Evolutionary conservation across 2,888 invertebrate species (phyloP).

Genomic region (Apotomis betuletana): DNA sequence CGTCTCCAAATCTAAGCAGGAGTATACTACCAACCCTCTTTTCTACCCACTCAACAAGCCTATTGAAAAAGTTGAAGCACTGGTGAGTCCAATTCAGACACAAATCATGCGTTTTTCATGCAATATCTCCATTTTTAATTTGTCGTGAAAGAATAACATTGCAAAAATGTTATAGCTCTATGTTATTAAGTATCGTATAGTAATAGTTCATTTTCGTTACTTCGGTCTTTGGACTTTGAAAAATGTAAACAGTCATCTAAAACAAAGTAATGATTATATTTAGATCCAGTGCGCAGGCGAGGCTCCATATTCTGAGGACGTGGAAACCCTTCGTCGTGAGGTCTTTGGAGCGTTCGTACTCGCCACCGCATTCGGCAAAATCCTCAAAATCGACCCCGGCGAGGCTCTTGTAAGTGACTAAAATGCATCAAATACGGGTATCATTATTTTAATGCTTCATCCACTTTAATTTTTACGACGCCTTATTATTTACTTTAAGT

Average conservation of each 20-base stretch:
- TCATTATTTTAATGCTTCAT: too few species aligned
- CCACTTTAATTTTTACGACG: too few species aligned
- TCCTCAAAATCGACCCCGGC: conserved; percentile 82
- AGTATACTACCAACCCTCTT: conserved; percentile 14
- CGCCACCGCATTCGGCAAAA: conserved; percentile 78
- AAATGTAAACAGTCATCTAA: too few species aligned
- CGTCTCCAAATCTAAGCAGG: conserved; percentile 28
- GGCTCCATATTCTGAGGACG: conserved; percentile 86
- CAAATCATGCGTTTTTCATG: too few species aligned
- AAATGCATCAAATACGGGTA: background rate
- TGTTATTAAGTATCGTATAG: too few species aligned
- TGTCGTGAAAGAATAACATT: too few species aligned
- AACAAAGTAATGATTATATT: background rate
- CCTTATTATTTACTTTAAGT: too few species aligned
- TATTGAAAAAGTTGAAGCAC: conserved; percentile 29
- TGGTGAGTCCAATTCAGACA: conserved; percentile 11
- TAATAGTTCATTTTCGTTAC: too few species aligned
- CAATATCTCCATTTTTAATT: too few species aligned
- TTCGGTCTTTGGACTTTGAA: too few species aligned
- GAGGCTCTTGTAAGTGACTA: conserved; percentile 82
- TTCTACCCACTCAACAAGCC: conserved; percentile 31
- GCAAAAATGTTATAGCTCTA: too few species aligned
- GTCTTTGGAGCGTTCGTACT: conserved; percentile 86
- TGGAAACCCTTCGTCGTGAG: conserved; percentile 82
- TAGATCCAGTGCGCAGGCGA: conserved; percentile 86